Conservation (phyloP, 1,140 invertebrate species). For the Brachionus asplanchnoidis region DNA sequence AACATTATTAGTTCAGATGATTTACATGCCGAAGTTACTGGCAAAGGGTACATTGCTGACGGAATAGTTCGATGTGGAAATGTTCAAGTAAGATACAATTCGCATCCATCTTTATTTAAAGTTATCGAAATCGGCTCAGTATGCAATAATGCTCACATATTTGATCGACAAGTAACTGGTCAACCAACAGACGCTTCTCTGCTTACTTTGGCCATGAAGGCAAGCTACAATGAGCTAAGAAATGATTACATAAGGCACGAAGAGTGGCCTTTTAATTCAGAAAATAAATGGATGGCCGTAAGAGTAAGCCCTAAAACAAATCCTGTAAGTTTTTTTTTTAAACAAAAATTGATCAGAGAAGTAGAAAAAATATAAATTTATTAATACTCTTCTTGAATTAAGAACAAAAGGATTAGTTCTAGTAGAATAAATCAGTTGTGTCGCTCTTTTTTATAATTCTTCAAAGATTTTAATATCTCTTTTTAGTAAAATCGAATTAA, state of each 20-base stretch:
- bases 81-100: conserved; percentile 57
- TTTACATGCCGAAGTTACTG: conserved; percentile 70
- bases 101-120: conserved; percentile 50
- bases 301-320: conserved; percentile 76
- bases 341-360: too few relatives aligned
- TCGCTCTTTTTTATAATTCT: too few relatives aligned
- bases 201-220: conserved; percentile 81
- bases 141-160: conserved; percentile 92
- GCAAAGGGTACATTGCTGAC: conserved; percentile 81
- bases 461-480: too few relatives aligned
- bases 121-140: conserved; percentile 69
- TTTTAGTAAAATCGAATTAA: too few relatives aligned
- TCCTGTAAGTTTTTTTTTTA: conserved; percentile 58
- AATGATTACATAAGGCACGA: conserved; percentile 79
- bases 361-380: too few relatives aligned
- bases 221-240: conserved; percentile 60
- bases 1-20: conserved; percentile 87
- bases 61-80: conserved; percentile 74
- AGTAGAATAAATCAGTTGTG: too few relatives aligned
- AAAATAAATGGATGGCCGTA: conserved; percentile 98
- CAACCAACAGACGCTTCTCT: conserved; percentile 95
- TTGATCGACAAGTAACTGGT: conserved; percentile 57
- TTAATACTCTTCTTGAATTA: too few relatives aligned
- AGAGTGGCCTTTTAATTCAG: conserved; percentile 93
- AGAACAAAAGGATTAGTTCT: too few relatives aligned